Conservation (phyloP, 1,140 invertebrate species). For the Musca vetustissima region DNA sequence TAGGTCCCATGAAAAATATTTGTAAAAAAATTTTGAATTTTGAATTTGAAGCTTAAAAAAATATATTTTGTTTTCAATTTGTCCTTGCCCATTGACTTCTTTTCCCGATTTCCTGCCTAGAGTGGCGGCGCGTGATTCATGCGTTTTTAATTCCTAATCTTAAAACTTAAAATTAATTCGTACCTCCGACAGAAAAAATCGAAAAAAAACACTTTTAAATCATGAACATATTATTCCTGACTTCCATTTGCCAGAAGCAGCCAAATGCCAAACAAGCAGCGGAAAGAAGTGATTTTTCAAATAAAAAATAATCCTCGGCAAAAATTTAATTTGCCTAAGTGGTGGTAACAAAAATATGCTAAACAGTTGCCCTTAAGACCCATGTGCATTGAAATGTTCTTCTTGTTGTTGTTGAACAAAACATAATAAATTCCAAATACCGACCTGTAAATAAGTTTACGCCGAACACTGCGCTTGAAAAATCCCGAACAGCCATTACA, state of each 20-base stretch:
- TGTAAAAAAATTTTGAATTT: too few relatives aligned
- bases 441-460: conserved; percentile 97
- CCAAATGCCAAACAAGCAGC: neutral
- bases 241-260: neutral
- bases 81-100: too few relatives aligned
- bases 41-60: too few relatives aligned
- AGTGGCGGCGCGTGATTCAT: neutral
- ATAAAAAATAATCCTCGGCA: conserved; percentile 5
- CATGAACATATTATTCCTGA: conserved; percentile 19
- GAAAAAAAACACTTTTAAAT: neutral
- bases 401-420: neutral
- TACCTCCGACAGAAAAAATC: too few relatives aligned
- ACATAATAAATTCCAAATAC: conserved; percentile 34
- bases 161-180: conserved; percentile 9
- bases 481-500: conserved; percentile 99
- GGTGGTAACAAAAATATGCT: neutral
- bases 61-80: too few relatives aligned
- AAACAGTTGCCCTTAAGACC: too few relatives aligned
- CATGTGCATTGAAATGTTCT: neutral
- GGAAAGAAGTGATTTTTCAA: conserved; percentile 14
- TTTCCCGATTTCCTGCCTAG: too few relatives aligned
- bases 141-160: conserved; percentile 23
- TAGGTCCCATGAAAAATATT: too few relatives aligned
- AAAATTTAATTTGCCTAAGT: conserved; percentile 21
- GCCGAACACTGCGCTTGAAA: conserved; percentile 94